Evolutionary conservation across 2,797 vertebrate genomes (phyloP), one percentile per base, ranked within the genome.

Genomic region (Esox masquinongy): DNA sequence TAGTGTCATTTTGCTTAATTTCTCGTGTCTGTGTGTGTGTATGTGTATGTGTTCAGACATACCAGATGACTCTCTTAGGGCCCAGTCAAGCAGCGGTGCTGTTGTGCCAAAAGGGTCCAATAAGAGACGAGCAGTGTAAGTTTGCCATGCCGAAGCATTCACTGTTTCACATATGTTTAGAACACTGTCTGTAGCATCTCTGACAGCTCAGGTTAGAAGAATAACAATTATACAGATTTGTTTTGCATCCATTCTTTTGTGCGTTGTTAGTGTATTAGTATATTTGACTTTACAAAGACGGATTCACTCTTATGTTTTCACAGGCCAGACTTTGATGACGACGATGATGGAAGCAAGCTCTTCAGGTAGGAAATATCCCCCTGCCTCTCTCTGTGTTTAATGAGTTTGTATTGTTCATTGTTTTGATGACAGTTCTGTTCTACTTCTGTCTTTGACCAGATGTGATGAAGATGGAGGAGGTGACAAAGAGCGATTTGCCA

Each of bases 401-500:
- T 53, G 17, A n/a, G 56, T 22, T 17, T 24, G n/a, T 59, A 59
- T 4, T 59, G 56, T 50, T 69, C 5, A 2, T 22, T 34, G 15
- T 68, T 49, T 73, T 22, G 22, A 12, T 68, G 63, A 47, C 29
- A 47, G 22, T 5, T 56, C 47, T 24, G 22, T 5, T 56, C 47
- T 24, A 47, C 51, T 71, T 22, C 22, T 73, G 29, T 79, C 34
- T 81, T 83, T 74, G 14, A 79, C 77, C 82, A 99, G 98, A 70
- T 97, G 97, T 79, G 98, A 99, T 0, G 98, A 99, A 16, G 98
- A 99, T 59, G 89, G 93, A 0, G 92, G 91, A 76, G 92, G 94
- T 4, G 98, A 99, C 70, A 99, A 99, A 77, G 98, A 99, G 80
- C 94, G 97, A 8, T 99, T 99, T 92, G 98, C 97, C 85, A 98